phyloP scores from a whole-genome alignment of 2,888 invertebrate genomes.

The Dorcus hopei region DNA sequence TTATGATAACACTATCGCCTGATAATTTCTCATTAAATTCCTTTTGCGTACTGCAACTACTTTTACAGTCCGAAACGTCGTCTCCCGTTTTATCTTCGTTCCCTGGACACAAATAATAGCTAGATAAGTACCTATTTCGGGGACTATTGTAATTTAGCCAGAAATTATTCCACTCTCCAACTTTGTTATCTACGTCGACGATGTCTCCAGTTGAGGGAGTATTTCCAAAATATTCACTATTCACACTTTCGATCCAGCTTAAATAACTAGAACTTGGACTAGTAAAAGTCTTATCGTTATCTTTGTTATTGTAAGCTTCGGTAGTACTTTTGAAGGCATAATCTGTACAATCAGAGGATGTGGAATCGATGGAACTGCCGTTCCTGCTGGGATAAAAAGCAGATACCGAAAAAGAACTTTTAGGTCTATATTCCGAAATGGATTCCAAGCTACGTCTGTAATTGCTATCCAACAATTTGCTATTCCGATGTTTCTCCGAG shows the following conservation, averaged over 20 bases:
- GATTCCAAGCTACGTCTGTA: constrained; percentile 46
- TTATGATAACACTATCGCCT: constrained; percentile 34
- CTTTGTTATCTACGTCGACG: constrained; percentile 38
- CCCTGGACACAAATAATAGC: constrained; percentile 37
- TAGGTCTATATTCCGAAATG: constrained; percentile 46
- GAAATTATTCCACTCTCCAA: constrained; percentile 51
- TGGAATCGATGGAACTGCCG: constrained; percentile 39
- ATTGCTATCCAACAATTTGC: constrained; percentile 36
- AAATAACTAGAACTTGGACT: constrained; percentile 46
- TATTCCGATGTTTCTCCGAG: constrained; percentile 19
- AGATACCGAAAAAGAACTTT: constrained; percentile 39
- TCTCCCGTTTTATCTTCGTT: constrained; percentile 37
- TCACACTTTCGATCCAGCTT: constrained; percentile 48
- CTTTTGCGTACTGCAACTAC: constrained; percentile 43
- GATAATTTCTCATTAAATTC: constrained; percentile 41
- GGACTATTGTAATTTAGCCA: constrained; percentile 49
- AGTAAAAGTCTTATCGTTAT: constrained; percentile 34
- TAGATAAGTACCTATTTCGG: constrained; percentile 40
- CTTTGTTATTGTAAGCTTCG: constrained; percentile 27
- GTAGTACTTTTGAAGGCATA: constrained; percentile 38
- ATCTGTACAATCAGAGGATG: constrained; percentile 42
- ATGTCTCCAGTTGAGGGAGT: constrained; percentile 21
- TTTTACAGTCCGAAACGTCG: constrained; percentile 43
- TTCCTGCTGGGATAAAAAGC: constrained; percentile 32
- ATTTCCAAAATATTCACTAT: constrained; percentile 41